Evolutionary conservation across 2,888 invertebrate species (phyloP).

Genomic region (Tachina lurida): DNA sequence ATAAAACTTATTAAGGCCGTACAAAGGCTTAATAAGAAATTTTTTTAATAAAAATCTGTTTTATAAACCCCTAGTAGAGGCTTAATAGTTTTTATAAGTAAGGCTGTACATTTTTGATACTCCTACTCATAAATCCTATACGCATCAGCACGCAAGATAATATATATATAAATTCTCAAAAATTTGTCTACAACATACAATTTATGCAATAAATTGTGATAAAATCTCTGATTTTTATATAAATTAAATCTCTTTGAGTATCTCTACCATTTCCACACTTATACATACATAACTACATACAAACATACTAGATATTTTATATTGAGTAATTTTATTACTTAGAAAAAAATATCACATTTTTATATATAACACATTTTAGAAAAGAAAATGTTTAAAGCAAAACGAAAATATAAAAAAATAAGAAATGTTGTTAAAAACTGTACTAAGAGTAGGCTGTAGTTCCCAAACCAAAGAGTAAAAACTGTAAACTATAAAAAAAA

Average conservation of each 20-base stretch:
- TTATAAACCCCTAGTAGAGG: no score
- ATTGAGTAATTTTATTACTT: constrained; percentile 22
- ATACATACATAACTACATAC: no score
- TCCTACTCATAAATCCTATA: no score
- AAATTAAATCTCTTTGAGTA: constrained; percentile 23
- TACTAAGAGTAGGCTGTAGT: constrained; percentile 71
- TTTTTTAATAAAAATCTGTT: no score
- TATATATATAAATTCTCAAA: no score
- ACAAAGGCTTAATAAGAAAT: no score
- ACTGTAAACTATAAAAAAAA: constrained; percentile 54
- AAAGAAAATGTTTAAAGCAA: not conserved
- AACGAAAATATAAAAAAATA: not conserved
- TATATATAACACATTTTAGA: not conserved
- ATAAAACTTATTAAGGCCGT: no score
- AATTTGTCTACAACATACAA: no score
- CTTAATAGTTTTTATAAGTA: no score
- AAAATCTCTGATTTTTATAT: no score
- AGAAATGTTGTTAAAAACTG: constrained; percentile 55
- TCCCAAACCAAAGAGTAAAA: constrained; percentile 70
- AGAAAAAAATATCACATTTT: constrained; percentile 5
- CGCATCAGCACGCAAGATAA: no score
- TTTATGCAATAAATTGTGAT: not conserved
- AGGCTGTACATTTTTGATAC: no score
- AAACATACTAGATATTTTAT: constrained; percentile 18
- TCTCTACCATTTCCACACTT: not conserved